These are phyloP conservation scores for Papio anubis DNA, from an alignment of 2,113 vertebrate genomes.

Conservation along the genomic window DNA sequence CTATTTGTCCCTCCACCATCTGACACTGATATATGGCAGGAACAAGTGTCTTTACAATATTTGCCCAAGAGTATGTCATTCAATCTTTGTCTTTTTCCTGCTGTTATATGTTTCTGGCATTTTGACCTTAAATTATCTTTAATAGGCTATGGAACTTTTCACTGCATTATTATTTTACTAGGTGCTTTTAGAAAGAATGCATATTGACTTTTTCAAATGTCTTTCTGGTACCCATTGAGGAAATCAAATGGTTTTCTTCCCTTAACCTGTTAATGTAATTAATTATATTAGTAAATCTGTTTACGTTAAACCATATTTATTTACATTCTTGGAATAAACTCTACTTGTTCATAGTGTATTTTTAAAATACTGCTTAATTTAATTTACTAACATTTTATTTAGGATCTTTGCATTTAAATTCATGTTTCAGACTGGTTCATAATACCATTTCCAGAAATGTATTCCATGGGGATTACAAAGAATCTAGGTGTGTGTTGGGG, in stretches of 20 bases:
- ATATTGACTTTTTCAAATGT: conserved; percentile 26
- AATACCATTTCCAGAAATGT: neutral
- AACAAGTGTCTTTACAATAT: neutral
- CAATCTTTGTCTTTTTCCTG: neutral
- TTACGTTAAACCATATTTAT: conserved; percentile 11
- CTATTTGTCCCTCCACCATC: neutral
- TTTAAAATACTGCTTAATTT: conserved; percentile 23
- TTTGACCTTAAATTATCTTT: conserved; percentile 21
- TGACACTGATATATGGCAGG: neutral
- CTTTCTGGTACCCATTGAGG: neutral
- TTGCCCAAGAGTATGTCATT: neutral
- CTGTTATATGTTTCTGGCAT: neutral
- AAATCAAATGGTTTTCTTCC: conserved; percentile 24
- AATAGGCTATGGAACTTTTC: neutral
- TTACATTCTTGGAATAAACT: conserved; percentile 24
- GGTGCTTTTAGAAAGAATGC: neutral
- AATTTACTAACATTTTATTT: conserved; percentile 35
- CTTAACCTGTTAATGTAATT: neutral
- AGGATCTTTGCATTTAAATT: neutral
- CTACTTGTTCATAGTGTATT: neutral
- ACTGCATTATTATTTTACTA: neutral
- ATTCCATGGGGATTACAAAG: neutral
- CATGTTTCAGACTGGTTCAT: neutral
- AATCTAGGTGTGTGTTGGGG: neutral
- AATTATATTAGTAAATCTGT: conserved; percentile 29